Conservation (phyloP, 2,888 invertebrate genomes). For the Orthosia incerta region DNA sequence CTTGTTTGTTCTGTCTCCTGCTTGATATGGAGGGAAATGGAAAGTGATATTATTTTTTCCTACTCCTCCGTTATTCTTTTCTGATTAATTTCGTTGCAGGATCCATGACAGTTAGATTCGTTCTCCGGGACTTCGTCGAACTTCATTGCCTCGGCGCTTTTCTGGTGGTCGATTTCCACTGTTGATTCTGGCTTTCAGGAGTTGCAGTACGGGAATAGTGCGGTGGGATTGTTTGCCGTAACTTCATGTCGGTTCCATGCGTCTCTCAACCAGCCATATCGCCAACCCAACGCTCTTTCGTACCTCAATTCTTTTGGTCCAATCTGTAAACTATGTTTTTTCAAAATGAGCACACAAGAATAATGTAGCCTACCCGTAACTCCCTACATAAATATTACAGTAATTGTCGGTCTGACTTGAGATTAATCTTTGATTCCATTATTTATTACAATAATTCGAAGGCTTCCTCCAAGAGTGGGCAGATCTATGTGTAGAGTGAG, state of each 20-base stretch:
- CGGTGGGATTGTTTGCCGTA: no score
- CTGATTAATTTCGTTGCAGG: no score
- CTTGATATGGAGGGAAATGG: no score
- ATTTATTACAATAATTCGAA: slow-evolving; percentile 24
- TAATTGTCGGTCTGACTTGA: neutral
- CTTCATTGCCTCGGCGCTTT: no score
- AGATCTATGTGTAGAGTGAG: slow-evolving; percentile 6
- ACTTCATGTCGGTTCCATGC: neutral
- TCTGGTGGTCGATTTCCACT: no score
- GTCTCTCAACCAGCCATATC: neutral
- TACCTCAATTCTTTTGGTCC: neutral
- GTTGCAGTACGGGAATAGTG: no score
- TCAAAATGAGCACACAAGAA: neutral
- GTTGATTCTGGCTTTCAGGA: no score
- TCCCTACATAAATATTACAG: neutral
- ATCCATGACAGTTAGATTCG: no score
- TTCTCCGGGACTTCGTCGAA: no score
- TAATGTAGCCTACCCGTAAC: neutral
- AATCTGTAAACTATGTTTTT: neutral
- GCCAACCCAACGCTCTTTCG: neutral
- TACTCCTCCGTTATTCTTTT: no score
- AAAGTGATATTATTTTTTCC: no score
- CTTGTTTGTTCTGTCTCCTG: no score
- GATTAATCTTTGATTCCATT: neutral
- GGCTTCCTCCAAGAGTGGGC: slow-evolving; percentile 14